A percentile compares a stretch with the other conserved stretches of the same genome.
These are phyloP conservation scores for Rhinolophus sinicus DNA, from an alignment of 2,113 vertebrate species.

Conservation along the genomic window DNA sequence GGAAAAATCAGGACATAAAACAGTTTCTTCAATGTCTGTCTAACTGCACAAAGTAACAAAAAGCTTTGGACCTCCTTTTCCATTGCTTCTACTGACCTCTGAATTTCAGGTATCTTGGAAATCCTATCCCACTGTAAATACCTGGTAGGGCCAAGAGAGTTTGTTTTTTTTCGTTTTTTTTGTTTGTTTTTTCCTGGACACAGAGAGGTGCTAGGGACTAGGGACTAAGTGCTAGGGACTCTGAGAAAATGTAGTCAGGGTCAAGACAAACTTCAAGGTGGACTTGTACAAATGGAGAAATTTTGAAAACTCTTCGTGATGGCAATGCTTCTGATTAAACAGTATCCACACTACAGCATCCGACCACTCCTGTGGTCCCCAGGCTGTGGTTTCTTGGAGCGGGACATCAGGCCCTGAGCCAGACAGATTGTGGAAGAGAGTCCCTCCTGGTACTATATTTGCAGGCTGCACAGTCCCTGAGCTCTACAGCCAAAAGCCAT, in stretches of 20 bases:
- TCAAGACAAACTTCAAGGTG: neutral
- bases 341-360: neutral
- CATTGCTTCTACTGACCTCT: neutral
- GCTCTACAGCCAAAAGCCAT: slow-evolving; percentile 60
- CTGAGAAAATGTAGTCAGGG: neutral
- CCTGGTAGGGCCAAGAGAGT: neutral
- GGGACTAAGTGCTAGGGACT: neutral
- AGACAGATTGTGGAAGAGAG: neutral
- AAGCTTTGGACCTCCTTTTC: neutral
- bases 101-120: neutral
- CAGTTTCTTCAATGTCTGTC: neutral
- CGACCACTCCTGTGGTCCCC: neutral
- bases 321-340: neutral
- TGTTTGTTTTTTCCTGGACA: slow-evolving; percentile 34
- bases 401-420: neutral
- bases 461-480: neutral
- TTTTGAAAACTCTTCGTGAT: neutral
- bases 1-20: neutral
- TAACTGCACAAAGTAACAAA: neutral
- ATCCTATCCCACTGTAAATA: neutral
- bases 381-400: neutral
- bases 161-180: too few species aligned
- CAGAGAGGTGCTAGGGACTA: too few species aligned
- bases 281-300: neutral
- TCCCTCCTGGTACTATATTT: slow-evolving; percentile 14